Conservation (phyloP, 1,140 invertebrate genomes). For the Bombus vancouverensis region DNA sequence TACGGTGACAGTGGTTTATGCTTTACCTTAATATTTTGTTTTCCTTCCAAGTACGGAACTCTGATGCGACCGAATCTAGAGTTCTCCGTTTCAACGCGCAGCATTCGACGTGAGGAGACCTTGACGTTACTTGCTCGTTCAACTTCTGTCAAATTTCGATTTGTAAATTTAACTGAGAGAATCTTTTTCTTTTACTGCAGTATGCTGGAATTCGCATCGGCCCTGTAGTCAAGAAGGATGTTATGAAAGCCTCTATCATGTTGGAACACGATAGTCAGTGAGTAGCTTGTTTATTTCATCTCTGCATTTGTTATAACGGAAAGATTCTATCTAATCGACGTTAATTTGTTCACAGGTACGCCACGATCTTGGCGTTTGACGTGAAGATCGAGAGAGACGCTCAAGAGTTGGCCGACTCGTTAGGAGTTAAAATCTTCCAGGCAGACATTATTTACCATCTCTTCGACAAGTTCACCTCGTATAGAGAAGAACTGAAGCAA, state of each 20-base stretch:
- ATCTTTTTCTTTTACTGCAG: constrained; percentile 82
- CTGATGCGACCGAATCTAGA: not conserved
- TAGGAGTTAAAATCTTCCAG: constrained; percentile 98
- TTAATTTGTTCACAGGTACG: constrained; percentile 86
- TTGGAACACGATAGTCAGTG: constrained; percentile 98
- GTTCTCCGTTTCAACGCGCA: not conserved
- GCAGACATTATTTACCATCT: constrained; percentile 99
- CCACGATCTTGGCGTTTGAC: constrained; percentile 99
- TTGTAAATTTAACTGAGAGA: not conserved
- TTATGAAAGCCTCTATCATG: constrained; percentile 99
- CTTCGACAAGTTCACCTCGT: constrained; percentile 98
- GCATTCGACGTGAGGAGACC: not conserved
- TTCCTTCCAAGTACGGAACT: constrained; percentile 42
- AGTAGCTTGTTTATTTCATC: constrained; percentile 79
- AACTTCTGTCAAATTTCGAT: not conserved
- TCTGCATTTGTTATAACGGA: not conserved
- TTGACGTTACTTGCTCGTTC: not conserved
- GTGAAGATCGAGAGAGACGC: constrained; percentile 99
- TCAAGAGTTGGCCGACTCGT: constrained; percentile 96
- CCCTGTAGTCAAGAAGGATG: constrained; percentile 99
- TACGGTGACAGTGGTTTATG: constrained; percentile 61
- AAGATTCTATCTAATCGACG: not conserved
- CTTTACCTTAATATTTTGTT: constrained; percentile 41
- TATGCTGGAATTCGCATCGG: constrained; percentile 99
- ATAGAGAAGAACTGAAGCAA: constrained; percentile 96